Evolutionary conservation across 2,113 vertebrate species (phyloP).

Genomic region (Merops nubicus): DNA sequence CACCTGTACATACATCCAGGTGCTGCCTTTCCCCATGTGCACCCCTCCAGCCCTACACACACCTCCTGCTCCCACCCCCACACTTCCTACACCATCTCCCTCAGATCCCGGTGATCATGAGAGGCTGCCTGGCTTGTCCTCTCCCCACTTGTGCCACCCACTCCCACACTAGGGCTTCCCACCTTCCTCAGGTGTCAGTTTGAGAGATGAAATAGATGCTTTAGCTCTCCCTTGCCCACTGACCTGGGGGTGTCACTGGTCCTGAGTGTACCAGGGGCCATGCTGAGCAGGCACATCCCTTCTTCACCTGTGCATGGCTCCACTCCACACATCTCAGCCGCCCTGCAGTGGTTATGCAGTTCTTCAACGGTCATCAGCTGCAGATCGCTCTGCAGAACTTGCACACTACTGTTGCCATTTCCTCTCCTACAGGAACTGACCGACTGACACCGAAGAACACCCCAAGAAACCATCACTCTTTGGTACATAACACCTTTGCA

Average conservation of each 20-base stretch:
- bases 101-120: accelerated
- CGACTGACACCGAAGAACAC: not conserved
- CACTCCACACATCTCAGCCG: not conserved
- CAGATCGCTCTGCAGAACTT: not conserved
- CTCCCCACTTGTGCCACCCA: accelerated
- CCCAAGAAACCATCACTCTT: not conserved
- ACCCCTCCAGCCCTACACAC: not conserved
- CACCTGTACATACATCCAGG: not conserved
- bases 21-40: accelerated
- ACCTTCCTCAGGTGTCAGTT: not conserved
- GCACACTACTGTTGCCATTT: not conserved
- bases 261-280: not conserved
- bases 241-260: not conserved
- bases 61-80: not conserved
- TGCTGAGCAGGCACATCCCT: not conserved
- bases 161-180: not conserved
- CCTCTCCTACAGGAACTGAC: not conserved
- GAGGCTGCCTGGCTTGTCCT: not conserved
- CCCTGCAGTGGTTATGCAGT: not conserved
- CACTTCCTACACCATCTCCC: too few relatives aligned
- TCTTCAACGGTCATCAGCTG: not conserved
- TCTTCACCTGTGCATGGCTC: not conserved
- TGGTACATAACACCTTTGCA: not conserved
- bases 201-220: not conserved
- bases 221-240: not conserved